phyloP scores from a whole-genome alignment of 2,888 invertebrate species.

The Cremastobaeus sp. region DNA sequence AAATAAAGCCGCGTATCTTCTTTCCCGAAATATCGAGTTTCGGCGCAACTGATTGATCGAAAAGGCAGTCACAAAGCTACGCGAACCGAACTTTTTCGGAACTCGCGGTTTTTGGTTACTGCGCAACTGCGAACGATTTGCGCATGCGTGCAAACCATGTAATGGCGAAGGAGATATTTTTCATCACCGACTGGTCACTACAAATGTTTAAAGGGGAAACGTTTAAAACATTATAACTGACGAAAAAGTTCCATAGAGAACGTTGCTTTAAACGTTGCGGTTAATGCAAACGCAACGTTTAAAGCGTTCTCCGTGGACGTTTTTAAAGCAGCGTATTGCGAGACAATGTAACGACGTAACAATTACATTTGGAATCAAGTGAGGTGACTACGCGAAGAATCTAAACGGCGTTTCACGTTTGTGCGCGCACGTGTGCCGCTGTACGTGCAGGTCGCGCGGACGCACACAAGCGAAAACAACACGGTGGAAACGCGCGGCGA shows the following conservation, averaged over 20 bases:
- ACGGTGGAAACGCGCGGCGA: conserved; percentile 23
- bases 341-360: conserved; percentile 24
- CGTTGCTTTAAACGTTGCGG: too few relatives aligned
- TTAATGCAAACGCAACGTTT: too few relatives aligned
- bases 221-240: too few relatives aligned
- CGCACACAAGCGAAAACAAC: conserved; percentile 17
- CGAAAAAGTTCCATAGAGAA: too few relatives aligned
- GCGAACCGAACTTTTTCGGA: background rate
- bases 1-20: conserved; percentile 36
- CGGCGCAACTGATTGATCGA: conserved; percentile 33
- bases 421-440: background rate
- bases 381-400: conserved; percentile 23
- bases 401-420: conserved; percentile 21
- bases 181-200: too few relatives aligned
- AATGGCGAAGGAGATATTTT: too few relatives aligned
- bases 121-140: too few relatives aligned
- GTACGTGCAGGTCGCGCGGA: conserved; percentile 1
- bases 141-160: too few relatives aligned
- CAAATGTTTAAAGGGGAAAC: too few relatives aligned
- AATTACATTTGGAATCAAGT: conserved; percentile 42
- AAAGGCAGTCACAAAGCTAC: conserved; percentile 23
- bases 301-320: too few relatives aligned
- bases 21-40: conserved; percentile 41
- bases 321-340: conserved; percentile 15
- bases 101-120: too few relatives aligned